Conservation (phyloP, 2,888 invertebrate species). For the Campoplex nolae region DNA sequence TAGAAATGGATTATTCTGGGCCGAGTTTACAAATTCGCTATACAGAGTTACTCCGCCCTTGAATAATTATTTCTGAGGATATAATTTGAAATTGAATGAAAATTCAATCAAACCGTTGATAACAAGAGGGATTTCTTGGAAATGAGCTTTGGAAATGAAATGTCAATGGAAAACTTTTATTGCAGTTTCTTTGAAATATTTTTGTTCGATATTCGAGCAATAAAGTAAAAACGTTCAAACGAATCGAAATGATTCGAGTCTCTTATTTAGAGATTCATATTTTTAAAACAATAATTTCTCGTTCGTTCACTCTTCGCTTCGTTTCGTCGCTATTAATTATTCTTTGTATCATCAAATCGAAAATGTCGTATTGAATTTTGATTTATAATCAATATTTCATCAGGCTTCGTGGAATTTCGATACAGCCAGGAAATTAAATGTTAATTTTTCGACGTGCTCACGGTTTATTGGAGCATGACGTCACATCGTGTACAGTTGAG, state of each 20-base stretch:
- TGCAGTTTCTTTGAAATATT: too few species aligned
- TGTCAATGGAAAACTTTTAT: too few species aligned
- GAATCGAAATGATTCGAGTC: background rate
- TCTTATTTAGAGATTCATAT: background rate
- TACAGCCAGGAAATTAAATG: background rate
- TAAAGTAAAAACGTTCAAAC: too few species aligned
- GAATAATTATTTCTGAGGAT: slow-evolving; percentile 7
- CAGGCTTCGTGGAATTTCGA: background rate
- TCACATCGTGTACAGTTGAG: slow-evolving; percentile 20
- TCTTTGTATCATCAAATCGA: background rate
- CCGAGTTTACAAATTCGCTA: background rate
- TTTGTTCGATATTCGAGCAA: too few species aligned
- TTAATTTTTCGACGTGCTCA: background rate
- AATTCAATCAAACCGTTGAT: background rate
- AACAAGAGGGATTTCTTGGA: background rate
- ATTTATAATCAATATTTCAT: background rate
- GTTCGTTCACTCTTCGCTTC: too few species aligned
- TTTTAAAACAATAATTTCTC: background rate
- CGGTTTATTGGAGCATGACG: background rate
- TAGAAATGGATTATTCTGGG: slow-evolving; percentile 14
- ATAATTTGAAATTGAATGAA: background rate
- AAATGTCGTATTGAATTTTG: background rate
- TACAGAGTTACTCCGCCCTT: background rate
- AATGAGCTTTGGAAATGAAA: background rate
- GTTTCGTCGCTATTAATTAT: background rate